Conservation (phyloP, 1,140 invertebrate species). For the Caenorhabditis brenneri region DNA sequence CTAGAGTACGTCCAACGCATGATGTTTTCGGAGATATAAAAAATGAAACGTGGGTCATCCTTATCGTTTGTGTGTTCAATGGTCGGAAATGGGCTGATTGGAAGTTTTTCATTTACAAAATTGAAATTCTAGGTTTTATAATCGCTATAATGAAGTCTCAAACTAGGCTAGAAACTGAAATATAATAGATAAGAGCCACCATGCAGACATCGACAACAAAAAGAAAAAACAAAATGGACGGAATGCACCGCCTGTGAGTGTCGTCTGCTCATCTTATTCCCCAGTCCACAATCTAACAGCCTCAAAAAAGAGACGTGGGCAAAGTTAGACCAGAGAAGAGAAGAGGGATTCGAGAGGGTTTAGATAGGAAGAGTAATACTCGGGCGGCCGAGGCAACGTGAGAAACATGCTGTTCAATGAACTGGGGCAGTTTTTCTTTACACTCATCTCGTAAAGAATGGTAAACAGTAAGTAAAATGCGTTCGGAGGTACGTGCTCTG, state of each 20-base stretch:
- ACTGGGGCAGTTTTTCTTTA: background rate
- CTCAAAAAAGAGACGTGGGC: background rate
- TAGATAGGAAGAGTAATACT: background rate
- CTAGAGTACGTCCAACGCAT: constrained; percentile 20
- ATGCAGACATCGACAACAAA: background rate
- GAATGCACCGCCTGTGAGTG: constrained; percentile 24
- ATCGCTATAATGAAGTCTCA: background rate
- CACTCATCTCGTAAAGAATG: background rate
- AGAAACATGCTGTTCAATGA: constrained; percentile 23
- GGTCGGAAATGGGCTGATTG: background rate
- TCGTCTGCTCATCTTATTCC: background rate
- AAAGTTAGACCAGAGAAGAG: background rate
- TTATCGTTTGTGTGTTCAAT: background rate
- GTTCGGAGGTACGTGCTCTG: background rate
- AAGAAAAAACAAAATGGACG: background rate
- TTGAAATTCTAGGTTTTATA: background rate
- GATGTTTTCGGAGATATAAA: background rate
- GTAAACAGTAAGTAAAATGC: constrained; percentile 32
- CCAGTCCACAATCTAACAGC: background rate
- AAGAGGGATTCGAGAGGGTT: background rate
- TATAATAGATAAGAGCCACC: background rate
- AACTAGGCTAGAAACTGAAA: background rate
- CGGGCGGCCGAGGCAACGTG: constrained; percentile 16
- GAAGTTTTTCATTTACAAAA: background rate
- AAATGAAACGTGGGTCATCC: constrained; percentile 16